A percentile compares a stretch with the other conserved stretches of the same genome.
These are phyloP conservation scores for Theocolax elegans DNA, from an alignment of 1,140 invertebrate genomes.

Conservation along the genomic window DNA sequence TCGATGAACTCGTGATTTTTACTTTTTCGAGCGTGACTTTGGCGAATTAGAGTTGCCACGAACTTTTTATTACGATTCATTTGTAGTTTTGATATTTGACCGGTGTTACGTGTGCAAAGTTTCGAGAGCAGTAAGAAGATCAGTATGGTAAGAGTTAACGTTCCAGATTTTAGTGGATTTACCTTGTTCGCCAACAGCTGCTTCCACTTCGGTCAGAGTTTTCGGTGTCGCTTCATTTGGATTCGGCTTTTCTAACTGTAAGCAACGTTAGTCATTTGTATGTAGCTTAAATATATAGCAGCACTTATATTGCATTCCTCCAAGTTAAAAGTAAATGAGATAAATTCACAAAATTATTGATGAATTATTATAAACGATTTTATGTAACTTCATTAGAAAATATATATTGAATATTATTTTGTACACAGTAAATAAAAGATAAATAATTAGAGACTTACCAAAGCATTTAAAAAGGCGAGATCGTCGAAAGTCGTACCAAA, in stretches of 20 bases:
- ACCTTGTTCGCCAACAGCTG: conserved; percentile 63
- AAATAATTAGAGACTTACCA: conserved; percentile 52
- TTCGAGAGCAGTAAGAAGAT: too few species aligned
- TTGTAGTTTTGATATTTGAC: too few species aligned
- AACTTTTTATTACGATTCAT: too few species aligned
- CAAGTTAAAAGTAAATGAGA: too few species aligned
- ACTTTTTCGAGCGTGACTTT: not conserved
- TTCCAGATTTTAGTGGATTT: too few species aligned
- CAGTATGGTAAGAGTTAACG: too few species aligned
- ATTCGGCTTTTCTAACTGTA: conserved; percentile 56
- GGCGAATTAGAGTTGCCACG: too few species aligned
- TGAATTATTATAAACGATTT: not conserved
- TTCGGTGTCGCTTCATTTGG: conserved; percentile 53
- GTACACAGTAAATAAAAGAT: not conserved
- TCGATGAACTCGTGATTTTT: not conserved
- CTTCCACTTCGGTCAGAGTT: conserved; percentile 61
- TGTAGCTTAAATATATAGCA: too few species aligned
- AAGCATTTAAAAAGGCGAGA: conserved; percentile 61
- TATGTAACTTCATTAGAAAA: not conserved
- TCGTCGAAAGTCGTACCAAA: conserved; percentile 63
- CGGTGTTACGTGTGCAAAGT: too few species aligned
- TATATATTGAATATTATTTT: not conserved
- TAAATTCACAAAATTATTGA: too few species aligned
- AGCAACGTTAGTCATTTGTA: too few species aligned
- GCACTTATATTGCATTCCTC: too few species aligned